phyloP scores from a whole-genome alignment of 2,113 vertebrate genomes.

The Labeo catla region DNA sequence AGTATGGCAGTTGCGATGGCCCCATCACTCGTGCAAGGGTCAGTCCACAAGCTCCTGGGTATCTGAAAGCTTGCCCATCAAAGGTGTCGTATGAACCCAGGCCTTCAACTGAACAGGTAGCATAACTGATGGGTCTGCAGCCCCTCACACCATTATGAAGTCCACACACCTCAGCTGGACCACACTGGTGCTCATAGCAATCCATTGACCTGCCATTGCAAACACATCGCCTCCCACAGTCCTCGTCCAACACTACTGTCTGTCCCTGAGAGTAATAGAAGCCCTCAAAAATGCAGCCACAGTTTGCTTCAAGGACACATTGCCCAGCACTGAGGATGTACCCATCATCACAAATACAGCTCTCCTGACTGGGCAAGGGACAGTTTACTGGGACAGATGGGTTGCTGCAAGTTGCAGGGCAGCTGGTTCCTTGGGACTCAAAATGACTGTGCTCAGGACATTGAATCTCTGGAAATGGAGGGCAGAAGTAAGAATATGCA shows the following conservation, averaged over 20 bases:
- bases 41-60: constrained; percentile 66
- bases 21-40: constrained; percentile 62
- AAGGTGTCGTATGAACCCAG: constrained; percentile 66
- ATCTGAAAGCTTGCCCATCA: constrained; percentile 64
- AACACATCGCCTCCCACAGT: constrained; percentile 66
- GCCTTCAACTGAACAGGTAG: constrained; percentile 63
- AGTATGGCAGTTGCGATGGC: constrained; percentile 40
- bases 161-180: constrained; percentile 47
- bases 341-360: constrained; percentile 69
- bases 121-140: constrained; percentile 59
- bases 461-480: constrained; percentile 56
- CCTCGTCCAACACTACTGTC: constrained; percentile 54
- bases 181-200: constrained; percentile 61
- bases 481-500: background rate
- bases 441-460: constrained; percentile 74
- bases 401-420: constrained; percentile 67
- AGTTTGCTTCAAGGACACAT: constrained; percentile 63
- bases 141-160: constrained; percentile 57
- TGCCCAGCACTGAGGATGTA: constrained; percentile 63
- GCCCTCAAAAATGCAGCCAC: constrained; percentile 70
- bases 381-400: constrained; percentile 63
- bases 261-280: constrained; percentile 66
- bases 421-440: constrained; percentile 65
- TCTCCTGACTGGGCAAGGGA: constrained; percentile 59
- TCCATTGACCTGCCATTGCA: constrained; percentile 60